A percentile compares a stretch with the other conserved stretches of the same genome.
Evolutionary conservation across 2,113 vertebrate genomes (phyloP).

Genomic region (Sterna hirundo): DNA sequence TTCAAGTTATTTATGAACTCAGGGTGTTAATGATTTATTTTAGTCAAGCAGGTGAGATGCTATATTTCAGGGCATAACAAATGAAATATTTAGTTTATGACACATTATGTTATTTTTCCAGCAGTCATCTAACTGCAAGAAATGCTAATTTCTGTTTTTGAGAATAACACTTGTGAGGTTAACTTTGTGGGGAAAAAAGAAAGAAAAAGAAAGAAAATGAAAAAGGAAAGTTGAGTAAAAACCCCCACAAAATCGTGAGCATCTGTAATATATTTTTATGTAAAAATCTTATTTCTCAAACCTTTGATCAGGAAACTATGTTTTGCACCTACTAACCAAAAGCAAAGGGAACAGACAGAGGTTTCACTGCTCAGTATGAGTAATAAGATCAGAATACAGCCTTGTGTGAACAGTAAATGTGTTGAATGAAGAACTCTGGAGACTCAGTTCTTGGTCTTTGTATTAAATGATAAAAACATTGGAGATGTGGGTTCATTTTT

Average conservation of each 20-base stretch:
- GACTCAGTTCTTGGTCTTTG: background rate
- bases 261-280: background rate
- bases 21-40: conserved; percentile 9
- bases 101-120: background rate
- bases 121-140: background rate
- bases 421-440: background rate
- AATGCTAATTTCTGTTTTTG: background rate
- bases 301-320: background rate
- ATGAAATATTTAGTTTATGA: background rate
- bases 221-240: background rate
- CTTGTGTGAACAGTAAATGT: background rate
- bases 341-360: background rate
- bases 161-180: background rate
- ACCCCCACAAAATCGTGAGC: accelerated
- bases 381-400: background rate
- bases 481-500: background rate
- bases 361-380: background rate
- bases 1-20: conserved; percentile 7
- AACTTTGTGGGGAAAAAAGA: background rate
- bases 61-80: background rate
- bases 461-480: background rate
- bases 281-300: background rate
- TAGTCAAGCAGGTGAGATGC: background rate
- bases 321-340: background rate
- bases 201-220: background rate